phyloP scores from a whole-genome alignment of 1,140 invertebrate species.

The Diuraphis noxia region DNA sequence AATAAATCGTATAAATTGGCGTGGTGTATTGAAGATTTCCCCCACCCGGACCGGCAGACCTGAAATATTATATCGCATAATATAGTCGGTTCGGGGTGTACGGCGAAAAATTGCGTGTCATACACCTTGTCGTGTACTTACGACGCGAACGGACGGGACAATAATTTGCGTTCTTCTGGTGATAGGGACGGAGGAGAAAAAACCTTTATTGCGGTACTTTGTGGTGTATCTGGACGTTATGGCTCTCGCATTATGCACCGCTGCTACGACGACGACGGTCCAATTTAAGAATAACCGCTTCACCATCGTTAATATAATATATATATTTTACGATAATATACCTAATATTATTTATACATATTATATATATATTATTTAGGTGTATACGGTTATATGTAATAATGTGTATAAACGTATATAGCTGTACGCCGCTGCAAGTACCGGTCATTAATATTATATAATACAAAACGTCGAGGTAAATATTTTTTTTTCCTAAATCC shows the following conservation, averaged over 20 bases:
- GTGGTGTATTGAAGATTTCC: constrained; percentile 4
- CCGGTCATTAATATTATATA: not conserved
- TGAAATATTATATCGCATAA: not conserved
- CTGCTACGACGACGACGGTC: no score
- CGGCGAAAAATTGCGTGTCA: constrained; percentile 42
- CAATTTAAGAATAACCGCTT: constrained; percentile 2
- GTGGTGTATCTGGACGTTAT: constrained; percentile 25
- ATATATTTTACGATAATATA: not conserved
- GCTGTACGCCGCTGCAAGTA: not conserved
- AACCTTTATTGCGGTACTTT: constrained; percentile 35
- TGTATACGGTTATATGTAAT: not conserved
- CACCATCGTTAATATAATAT: not conserved
- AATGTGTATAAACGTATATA: not conserved
- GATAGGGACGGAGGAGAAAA: not conserved
- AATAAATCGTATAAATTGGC: constrained; percentile 43
- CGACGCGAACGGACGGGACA: not conserved
- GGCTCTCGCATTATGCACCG: not conserved
- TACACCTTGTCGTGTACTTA: constrained; percentile 5
- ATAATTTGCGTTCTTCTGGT: not conserved
- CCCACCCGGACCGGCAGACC: not conserved
- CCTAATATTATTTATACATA: no score
- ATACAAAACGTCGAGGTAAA: not conserved
- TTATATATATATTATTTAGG: not conserved
- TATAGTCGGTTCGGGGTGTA: not conserved
- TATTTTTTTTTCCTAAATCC: not conserved